Conservation (phyloP, 1,140 invertebrate genomes). For the Lasioglossum baleicum region DNA sequence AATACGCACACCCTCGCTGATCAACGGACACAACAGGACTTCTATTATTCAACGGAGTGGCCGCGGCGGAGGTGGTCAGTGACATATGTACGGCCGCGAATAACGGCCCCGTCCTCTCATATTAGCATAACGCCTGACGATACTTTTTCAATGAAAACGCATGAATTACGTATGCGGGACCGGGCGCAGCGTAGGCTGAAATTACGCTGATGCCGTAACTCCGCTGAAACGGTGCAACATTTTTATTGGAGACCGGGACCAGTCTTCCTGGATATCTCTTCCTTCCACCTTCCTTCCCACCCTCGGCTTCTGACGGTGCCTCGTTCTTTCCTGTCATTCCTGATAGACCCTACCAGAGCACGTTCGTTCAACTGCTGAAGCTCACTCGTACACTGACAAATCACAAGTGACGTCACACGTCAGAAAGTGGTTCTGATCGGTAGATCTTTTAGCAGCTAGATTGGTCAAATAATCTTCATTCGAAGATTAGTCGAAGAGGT, state of each 20-base stretch:
- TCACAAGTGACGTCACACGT: no score
- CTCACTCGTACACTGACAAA: no score
- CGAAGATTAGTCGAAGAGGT: no score
- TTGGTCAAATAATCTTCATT: no score
- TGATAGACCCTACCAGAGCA: no score
- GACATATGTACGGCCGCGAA: constrained; percentile 67
- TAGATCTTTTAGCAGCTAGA: no score
- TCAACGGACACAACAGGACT: constrained; percentile 2
- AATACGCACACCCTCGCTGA: constrained; percentile 4
- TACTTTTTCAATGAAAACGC: constrained; percentile 67
- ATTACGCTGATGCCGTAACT: constrained; percentile 41
- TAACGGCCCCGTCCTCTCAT: constrained; percentile 64
- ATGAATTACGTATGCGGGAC: constrained; percentile 70
- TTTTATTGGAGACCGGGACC: background rate
- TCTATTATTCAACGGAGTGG: constrained; percentile 27
- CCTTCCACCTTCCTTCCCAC: background rate
- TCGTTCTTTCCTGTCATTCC: no score
- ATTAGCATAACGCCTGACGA: constrained; percentile 74
- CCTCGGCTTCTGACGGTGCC: background rate
- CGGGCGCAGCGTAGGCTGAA: constrained; percentile 66
- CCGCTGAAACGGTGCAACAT: constrained; percentile 14
- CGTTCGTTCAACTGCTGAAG: no score
- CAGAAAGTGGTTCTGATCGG: no score
- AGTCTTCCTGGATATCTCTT: constrained; percentile 21
- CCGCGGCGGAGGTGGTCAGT: constrained; percentile 73